Evolutionary conservation across 2,888 invertebrate species (phyloP).

Genomic region (Siphlonurus alternatus): DNA sequence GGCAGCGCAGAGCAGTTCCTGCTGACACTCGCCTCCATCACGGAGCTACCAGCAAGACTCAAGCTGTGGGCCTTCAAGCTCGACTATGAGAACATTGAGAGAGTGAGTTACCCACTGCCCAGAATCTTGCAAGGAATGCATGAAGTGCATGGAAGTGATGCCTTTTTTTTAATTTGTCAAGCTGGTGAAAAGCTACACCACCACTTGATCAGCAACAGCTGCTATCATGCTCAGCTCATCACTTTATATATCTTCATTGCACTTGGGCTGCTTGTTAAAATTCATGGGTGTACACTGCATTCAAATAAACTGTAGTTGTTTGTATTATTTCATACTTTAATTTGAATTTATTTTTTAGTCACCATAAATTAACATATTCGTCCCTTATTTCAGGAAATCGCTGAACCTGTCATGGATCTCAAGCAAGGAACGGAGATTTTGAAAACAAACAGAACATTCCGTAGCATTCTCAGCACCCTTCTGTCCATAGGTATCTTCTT

Average conservation of each 20-base stretch:
- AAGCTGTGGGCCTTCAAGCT: constrained; percentile 97
- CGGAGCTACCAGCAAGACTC: constrained; percentile 80
- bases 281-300: neutral
- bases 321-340: too few relatives aligned
- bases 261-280: too few relatives aligned
- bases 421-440: constrained; percentile 91
- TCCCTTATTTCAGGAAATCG: constrained; percentile 61
- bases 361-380: neutral
- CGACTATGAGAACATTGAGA: constrained; percentile 93
- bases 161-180: neutral
- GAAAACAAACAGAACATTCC: constrained; percentile 83
- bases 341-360: neutral
- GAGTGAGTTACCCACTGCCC: constrained; percentile 34
- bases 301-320: neutral
- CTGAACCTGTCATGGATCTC: constrained; percentile 96
- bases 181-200: too few relatives aligned
- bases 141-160: neutral
- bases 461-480: constrained; percentile 82
- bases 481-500: constrained; percentile 92
- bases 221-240: too few relatives aligned
- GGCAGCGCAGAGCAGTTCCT: constrained; percentile 98
- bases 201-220: neutral
- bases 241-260: too few relatives aligned
- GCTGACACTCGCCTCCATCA: constrained; percentile 88
- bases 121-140: too few relatives aligned